Conservation (phyloP, 2,888 invertebrate genomes). For the Trissoscelio sp. region DNA sequence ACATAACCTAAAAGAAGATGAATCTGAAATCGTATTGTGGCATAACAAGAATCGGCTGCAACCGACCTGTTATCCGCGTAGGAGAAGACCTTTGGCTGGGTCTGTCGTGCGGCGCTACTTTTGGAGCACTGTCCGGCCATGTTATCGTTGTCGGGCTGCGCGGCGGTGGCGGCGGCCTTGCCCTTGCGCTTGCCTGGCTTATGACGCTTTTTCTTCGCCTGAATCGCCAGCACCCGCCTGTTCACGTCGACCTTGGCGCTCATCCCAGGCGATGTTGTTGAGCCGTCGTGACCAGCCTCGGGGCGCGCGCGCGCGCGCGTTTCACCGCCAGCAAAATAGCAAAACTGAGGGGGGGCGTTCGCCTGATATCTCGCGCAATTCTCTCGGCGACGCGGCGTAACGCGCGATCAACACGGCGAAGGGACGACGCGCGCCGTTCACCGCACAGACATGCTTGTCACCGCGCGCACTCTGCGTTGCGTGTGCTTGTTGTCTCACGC, state of each 20-base stretch:
- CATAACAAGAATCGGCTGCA: background rate
- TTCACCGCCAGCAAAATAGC: no score
- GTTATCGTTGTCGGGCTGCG: slow-evolving; percentile 80
- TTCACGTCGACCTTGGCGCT: slow-evolving; percentile 96
- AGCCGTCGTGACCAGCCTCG: slow-evolving; percentile 58
- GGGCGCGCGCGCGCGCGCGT: slow-evolving; percentile 2
- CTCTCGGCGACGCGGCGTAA: slow-evolving; percentile 34
- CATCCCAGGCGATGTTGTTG: slow-evolving; percentile 84
- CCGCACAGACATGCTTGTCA: slow-evolving; percentile 56
- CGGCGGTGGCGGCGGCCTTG: slow-evolving; percentile 30
- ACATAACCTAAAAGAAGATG: no score
- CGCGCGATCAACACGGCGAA: background rate
- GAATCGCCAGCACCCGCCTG: slow-evolving; percentile 95
- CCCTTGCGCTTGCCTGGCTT: slow-evolving; percentile 93
- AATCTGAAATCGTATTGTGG: no score
- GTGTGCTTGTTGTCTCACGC: no score
- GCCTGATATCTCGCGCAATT: background rate
- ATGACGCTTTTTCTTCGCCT: slow-evolving; percentile 96
- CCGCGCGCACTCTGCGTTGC: no score
- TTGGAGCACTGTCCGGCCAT: slow-evolving; percentile 79
- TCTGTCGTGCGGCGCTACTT: slow-evolving; percentile 69
- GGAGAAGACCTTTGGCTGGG: slow-evolving; percentile 61
- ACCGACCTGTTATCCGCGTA: slow-evolving; percentile 17
- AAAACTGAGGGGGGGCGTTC: no score
- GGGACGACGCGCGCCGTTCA: slow-evolving; percentile 50